Evolutionary conservation across 2,888 invertebrate genomes (phyloP), one percentile per base, ranked within the genome.

Genomic region (Furcula furcula): DNA sequence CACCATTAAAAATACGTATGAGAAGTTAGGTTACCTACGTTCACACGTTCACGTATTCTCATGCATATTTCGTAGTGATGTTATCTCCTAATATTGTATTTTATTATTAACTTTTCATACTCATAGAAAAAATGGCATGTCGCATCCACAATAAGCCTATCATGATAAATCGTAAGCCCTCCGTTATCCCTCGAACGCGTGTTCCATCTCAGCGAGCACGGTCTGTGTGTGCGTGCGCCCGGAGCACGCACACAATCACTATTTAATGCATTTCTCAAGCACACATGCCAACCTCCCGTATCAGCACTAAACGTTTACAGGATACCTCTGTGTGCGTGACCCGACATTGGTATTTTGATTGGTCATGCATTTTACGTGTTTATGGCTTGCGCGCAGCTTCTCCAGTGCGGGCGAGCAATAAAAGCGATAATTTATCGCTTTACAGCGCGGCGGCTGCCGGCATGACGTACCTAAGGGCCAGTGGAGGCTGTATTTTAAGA

Each of bases 311-410:
- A 22, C 35, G 44, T 36, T 36, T 39, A 37, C 26, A 47, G 44
- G 2, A n/a, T 36, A 15, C 22, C 6, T 2, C 1, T 41, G 80
- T 82, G 75, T 76, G 79, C 42, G 84, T 82, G 76, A 64, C 64
- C 75, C 73, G 78, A 73, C 85, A 75, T 84, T 87, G 87, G 87
- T 88, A 88, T 88, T 88, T 88, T 88, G 87, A 88, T 88, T 88
- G 87, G 87, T 87, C 87, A 88, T 88, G 87, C 87, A 87, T 87
- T 87, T 87, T 83, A 85, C 85, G 83, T 83, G 85, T 87, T 85
- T 86, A 87, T 76, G 76, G 80, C 55, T 67, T 55, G 63, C 64
- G 62, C 64, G 67, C 57, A 66, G 72, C 68, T 69, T 71, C 74
- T 74, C 48, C 70, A 64, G 71, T 75, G 80, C 74, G 76, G 75